Percentiles rank a stretch among this genome's conserved stretches.
phyloP scores from a whole-genome alignment of 2,888 invertebrate species.

The Adelognathus sp. region DNA sequence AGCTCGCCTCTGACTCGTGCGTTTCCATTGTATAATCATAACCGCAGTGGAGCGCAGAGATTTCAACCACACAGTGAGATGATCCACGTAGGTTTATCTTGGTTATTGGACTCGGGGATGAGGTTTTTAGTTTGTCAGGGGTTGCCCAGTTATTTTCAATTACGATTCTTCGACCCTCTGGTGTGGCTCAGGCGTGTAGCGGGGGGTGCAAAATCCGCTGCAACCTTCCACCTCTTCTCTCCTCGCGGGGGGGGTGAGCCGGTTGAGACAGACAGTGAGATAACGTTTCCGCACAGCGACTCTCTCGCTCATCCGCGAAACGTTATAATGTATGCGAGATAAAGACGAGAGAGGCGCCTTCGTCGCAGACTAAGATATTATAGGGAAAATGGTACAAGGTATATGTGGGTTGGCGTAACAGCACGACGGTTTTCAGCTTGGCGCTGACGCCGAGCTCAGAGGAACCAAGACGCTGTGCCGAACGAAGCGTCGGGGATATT shows the following conservation, averaged over 20 bases:
- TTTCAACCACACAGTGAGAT: constrained; percentile 67
- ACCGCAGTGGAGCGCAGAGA: constrained; percentile 26
- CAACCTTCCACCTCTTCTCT: constrained; percentile 7
- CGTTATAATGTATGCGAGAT: constrained; percentile 81
- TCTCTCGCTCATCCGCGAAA: constrained; percentile 64
- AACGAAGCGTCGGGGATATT: neutral
- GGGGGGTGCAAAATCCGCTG: neutral
- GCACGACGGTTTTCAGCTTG: constrained; percentile 54
- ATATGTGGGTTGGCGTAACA: constrained; percentile 31
- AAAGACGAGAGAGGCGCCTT: constrained; percentile 77
- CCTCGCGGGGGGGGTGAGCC: constrained; percentile 11
- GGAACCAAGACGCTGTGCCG: constrained; percentile 26
- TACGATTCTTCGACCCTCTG: constrained; percentile 73
- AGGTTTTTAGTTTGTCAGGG: constrained; percentile 69
- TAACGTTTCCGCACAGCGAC: constrained; percentile 15
- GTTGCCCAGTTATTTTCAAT: constrained; percentile 80
- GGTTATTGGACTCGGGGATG: constrained; percentile 72
- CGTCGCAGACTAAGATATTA: constrained; percentile 81
- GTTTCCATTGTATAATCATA: neutral
- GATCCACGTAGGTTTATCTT: constrained; percentile 77
- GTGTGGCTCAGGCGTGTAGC: constrained; percentile 32
- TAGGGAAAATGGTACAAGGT: constrained; percentile 78
- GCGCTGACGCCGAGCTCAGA: constrained; percentile 49
- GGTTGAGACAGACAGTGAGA: constrained; percentile 42
- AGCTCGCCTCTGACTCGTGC: constrained; percentile 5